These are phyloP conservation scores for Clamator glandarius DNA, from an alignment of 2,797 vertebrate genomes.

Conservation along the genomic window DNA sequence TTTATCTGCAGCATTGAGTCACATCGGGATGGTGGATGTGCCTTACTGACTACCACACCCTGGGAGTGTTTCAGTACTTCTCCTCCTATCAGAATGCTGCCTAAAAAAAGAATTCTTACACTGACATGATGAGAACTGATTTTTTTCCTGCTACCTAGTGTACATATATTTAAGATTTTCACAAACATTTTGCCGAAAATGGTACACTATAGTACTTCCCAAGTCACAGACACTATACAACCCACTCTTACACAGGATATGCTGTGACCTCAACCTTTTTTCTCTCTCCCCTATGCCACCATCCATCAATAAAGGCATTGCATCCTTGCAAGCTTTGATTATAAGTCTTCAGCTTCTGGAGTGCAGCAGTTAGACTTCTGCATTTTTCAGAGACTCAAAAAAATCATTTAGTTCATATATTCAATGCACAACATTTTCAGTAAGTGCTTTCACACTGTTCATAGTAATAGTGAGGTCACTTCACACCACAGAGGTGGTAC, in stretches of 20 bases:
- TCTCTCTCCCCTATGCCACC: not conserved
- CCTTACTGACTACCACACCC: not conserved
- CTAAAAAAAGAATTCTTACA: not conserved
- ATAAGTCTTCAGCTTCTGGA: slow-evolving; percentile 8
- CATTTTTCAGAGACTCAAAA: not conserved
- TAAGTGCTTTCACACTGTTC: not conserved
- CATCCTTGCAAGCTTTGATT: not conserved
- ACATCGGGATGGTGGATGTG: not conserved
- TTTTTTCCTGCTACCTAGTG: not conserved
- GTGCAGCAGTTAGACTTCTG: not conserved
- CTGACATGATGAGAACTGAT: not conserved
- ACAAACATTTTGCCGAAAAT: not conserved
- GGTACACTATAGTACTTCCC: not conserved
- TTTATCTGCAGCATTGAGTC: slow-evolving; percentile 1
- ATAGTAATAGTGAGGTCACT: not conserved
- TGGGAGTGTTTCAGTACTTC: not conserved
- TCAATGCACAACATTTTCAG: slow-evolving; percentile 17
- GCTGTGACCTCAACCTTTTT: not conserved
- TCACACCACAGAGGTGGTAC: slow-evolving; percentile 94
- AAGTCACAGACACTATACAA: slow-evolving; percentile 3
- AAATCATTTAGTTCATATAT: not conserved
- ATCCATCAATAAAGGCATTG: not conserved
- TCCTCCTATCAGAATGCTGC: not conserved
- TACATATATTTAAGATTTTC: not conserved
- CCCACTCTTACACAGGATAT: not conserved